These are phyloP conservation scores for Galerucella calmariensis DNA, from an alignment of 2,888 invertebrate species.

Conservation along the genomic window DNA sequence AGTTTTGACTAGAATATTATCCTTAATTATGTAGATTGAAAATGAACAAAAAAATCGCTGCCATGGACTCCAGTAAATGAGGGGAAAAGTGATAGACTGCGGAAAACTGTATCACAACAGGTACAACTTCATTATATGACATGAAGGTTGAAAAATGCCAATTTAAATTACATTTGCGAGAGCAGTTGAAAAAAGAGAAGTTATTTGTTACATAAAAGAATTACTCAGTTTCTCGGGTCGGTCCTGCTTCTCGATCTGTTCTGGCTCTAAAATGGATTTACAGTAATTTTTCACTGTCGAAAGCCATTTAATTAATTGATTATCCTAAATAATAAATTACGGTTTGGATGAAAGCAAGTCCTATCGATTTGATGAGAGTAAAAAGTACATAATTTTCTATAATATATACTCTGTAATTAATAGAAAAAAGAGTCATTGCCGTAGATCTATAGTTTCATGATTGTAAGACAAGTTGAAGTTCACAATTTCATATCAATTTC, in stretches of 20 bases:
- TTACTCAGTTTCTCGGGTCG: not conserved
- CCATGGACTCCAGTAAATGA: no score
- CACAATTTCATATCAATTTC: no score
- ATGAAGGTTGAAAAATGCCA: not conserved
- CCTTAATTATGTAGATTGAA: no score
- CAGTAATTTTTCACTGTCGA: slow-evolving; percentile 25
- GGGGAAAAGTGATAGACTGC: no score
- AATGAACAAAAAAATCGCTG: no score
- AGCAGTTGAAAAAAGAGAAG: no score
- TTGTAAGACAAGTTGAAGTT: not conserved
- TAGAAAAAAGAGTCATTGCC: not conserved
- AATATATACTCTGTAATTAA: slow-evolving; percentile 5
- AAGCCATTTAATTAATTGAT: slow-evolving; percentile 27
- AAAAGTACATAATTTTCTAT: slow-evolving; percentile 22
- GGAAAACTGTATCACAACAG: no score
- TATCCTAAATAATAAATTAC: slow-evolving; percentile 30
- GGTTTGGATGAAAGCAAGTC: slow-evolving; percentile 22
- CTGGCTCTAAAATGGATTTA: slow-evolving; percentile 14
- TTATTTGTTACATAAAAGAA: not conserved
- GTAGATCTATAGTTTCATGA: not conserved
- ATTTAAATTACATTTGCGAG: not conserved
- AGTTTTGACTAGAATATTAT: no score
- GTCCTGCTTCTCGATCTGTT: slow-evolving; percentile 4
- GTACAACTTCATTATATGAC: no score
- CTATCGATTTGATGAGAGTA: slow-evolving; percentile 19